Evolutionary conservation across 2,888 invertebrate species (phyloP).

Genomic region (Trichopoda pennipes): DNA sequence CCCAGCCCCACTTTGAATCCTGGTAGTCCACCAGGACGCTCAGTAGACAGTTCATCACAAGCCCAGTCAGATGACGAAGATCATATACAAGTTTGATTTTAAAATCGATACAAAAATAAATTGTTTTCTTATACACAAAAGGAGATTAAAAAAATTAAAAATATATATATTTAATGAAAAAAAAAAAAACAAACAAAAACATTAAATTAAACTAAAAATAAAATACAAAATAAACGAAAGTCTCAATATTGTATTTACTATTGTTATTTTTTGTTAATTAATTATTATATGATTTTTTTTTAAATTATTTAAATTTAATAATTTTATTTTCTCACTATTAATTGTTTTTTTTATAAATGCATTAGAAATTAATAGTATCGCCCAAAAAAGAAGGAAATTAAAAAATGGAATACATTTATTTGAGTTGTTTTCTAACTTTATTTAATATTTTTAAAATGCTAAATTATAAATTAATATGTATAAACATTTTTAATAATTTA

Average conservation of each 20-base stretch:
- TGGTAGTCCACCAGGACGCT: slow-evolving; percentile 81
- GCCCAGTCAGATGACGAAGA: slow-evolving; percentile 81
- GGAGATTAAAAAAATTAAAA: slow-evolving; percentile 42
- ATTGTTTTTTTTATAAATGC: slow-evolving; percentile 5
- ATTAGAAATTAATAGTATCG: background rate
- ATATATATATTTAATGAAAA: background rate
- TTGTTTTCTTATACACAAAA: slow-evolving; percentile 29
- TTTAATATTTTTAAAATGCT: slow-evolving; percentile 15
- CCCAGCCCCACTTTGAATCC: slow-evolving; percentile 81
- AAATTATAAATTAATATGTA: slow-evolving; percentile 23
- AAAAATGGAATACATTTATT: slow-evolving; percentile 20
- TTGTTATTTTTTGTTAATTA: slow-evolving; percentile 47
- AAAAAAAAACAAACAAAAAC: no score
- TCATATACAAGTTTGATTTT: slow-evolving; percentile 80
- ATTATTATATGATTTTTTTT: slow-evolving; percentile 10
- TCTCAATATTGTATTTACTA: slow-evolving; percentile 37
- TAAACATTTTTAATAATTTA: slow-evolving; percentile 31
- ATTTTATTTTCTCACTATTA: slow-evolving; percentile 23
- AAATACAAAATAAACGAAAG: slow-evolving; percentile 25
- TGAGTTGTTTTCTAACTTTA: slow-evolving; percentile 6
- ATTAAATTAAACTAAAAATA: slow-evolving; percentile 13
- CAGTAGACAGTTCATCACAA: slow-evolving; percentile 78
- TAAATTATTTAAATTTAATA: slow-evolving; percentile 2
- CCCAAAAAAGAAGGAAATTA: slow-evolving; percentile 12
- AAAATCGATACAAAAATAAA: background rate